These are phyloP conservation scores for Brachypodius melanocephalos DNA, from an alignment of 2,113 vertebrate genomes.

Conservation along the genomic window DNA sequence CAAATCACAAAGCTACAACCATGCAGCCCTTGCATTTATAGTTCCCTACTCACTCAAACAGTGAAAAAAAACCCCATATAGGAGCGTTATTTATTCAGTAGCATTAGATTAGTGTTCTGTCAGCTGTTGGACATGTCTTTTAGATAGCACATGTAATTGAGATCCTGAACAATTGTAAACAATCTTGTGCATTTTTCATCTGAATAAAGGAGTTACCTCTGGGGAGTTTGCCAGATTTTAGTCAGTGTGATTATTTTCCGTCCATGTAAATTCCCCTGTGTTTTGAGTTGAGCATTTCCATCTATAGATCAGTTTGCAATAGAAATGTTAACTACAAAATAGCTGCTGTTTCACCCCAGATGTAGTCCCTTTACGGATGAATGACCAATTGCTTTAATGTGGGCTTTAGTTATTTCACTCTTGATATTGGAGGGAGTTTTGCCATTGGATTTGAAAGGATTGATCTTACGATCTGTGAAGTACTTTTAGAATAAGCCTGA, in stretches of 20 bases:
- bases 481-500: neutral
- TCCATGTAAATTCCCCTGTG: conserved; percentile 16
- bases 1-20: neutral
- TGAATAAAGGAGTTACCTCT: conserved; percentile 3
- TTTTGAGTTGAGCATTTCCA: neutral
- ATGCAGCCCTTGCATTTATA: neutral
- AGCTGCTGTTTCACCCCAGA: conserved; percentile 14
- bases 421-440: neutral
- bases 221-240: conserved; percentile 25
- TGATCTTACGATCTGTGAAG: neutral
- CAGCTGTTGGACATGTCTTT: conserved; percentile 39
- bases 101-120: neutral
- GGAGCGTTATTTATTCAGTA: conserved; percentile 33
- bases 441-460: neutral
- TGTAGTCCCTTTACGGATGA: neutral
- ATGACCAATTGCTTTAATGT: neutral
- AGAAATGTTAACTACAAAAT: neutral
- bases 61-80: neutral
- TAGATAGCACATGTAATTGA: conserved; percentile 17
- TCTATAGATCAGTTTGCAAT: neutral
- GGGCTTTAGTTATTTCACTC: neutral
- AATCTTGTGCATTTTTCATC: conserved; percentile 8
- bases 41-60: neutral
- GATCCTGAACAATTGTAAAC: conserved; percentile 28
- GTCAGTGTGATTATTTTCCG: conserved; percentile 19